Evolutionary conservation across 1,140 invertebrate species (phyloP).

Genomic region (Drosophila pruinosa): DNA sequence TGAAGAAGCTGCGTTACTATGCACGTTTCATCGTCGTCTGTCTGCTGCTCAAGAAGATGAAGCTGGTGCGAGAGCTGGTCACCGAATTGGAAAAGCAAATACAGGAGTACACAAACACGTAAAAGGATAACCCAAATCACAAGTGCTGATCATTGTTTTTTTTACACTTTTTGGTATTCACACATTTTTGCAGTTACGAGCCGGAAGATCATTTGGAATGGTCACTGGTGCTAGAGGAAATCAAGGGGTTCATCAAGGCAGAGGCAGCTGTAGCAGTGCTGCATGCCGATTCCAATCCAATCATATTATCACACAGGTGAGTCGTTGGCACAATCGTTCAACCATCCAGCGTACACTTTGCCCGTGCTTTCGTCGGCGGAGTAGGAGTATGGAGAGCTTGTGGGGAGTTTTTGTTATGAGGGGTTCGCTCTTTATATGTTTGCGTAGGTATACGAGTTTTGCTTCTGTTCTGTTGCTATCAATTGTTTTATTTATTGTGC

Average conservation of each 20-base stretch:
- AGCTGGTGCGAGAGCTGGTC: conserved; percentile 95
- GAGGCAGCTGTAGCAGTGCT: conserved; percentile 94
- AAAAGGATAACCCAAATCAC: conserved; percentile 39
- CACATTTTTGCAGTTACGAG: conserved; percentile 87
- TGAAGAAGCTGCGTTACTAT: conserved; percentile 98
- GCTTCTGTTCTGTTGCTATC: conserved; percentile 67
- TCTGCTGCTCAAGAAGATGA: conserved; percentile 96
- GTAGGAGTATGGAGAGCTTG: conserved; percentile 78
- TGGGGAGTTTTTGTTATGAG: conserved; percentile 54
- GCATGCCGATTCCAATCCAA: conserved; percentile 92
- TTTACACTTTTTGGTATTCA: conserved; percentile 19
- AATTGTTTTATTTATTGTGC: conserved; percentile 72
- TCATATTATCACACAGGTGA: conserved; percentile 92
- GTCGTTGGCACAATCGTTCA: conserved; percentile 55
- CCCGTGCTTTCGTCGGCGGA: conserved; percentile 83
- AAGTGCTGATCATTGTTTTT: conserved; percentile 19
- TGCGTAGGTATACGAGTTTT: conserved; percentile 77
- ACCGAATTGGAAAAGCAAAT: conserved; percentile 95
- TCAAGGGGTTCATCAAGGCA: conserved; percentile 96
- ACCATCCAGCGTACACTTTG: conserved; percentile 53
- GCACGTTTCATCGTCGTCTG: conserved; percentile 98
- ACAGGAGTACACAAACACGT: conserved; percentile 95
- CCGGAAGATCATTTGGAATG: conserved; percentile 98
- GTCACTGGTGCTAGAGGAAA: conserved; percentile 96
- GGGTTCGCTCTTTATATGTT: conserved; percentile 34